Base-by-base conservation (phyloP, 2,888 invertebrate species). In the Mesodorylaimus sp. region DNA sequence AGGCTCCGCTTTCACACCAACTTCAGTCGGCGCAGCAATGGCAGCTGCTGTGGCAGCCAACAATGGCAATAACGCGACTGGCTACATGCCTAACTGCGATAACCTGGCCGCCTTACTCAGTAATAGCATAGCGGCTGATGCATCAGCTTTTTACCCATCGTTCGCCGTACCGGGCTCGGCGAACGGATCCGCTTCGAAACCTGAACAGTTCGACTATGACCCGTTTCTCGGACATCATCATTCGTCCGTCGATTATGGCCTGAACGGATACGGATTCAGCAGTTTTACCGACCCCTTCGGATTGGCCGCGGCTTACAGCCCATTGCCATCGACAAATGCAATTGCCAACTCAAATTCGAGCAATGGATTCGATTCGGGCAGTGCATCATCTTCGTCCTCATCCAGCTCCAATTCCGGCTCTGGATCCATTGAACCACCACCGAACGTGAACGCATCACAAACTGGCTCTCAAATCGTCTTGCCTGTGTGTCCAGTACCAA, bases 91-190 rank as follows among this genome's bases (percentile, higher is more conserved):
- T 2, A 36, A 37, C 29, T 49, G 49, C 27, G 52, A 52, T 44
- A 52, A 42, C 38, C 42, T 52, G 45, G 48, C 52, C 10, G 48
- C 52, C 10, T 27, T 52, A 37, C 49, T 52, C 13, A 24, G 24
- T 27, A 25, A 27, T 45, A 37, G 49, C 41, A 32, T 49, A 16
- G 47, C 27, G 25, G 43, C 21, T 13, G 44, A 24, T 23, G n/a
- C 45, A 26, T n/a, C 47, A 24, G 23, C 48, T 24, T n/a, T 23
- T 47, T n/a, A 48, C 24, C 45, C n/a, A n/a, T n/a, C n/a, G n/a
- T n/a, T n/a, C n/a, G n/a, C n/a, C n/a, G n/a, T n/a, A n/a, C n/a
- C n/a, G n/a, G n/a, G n/a, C n/a, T n/a, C n/a, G n/a, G n/a, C n/a
- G n/a, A n/a, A n/a, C n/a, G n/a, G n/a, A n/a, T n/a, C n/a, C n/a